A percentile compares a stretch with the other conserved stretches of the same genome.
Conservation (phyloP, 2,888 invertebrate genomes). For the Hermodice carunculata region DNA sequence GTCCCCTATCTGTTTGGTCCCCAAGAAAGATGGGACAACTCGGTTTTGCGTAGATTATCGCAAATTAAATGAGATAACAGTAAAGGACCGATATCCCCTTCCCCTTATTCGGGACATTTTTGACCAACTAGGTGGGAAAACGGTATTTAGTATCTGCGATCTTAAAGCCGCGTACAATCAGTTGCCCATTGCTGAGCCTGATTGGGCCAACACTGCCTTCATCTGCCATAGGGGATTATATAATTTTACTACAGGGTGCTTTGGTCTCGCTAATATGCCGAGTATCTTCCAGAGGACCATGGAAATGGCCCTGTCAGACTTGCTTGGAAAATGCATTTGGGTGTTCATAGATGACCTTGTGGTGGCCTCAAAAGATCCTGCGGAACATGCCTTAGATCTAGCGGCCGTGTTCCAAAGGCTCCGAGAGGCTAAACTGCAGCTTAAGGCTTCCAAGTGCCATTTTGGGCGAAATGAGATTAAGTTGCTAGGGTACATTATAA, state of each 20-base stretch:
- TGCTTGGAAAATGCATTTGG: conserved; percentile 25
- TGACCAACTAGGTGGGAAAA: neutral
- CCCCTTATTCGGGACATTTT: neutral
- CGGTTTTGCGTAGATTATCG: conserved; percentile 1
- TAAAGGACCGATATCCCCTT: neutral
- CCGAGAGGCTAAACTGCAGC: conserved; percentile 21
- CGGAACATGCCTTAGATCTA: conserved; percentile 31
- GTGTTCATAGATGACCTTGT: conserved; percentile 39
- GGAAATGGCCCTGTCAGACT: conserved; percentile 15
- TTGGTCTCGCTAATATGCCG: conserved; percentile 4
- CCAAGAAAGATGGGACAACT: neutral
- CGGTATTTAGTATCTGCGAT: neutral
- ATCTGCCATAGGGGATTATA: neutral
- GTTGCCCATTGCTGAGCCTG: neutral
- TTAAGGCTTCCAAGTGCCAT: conserved; percentile 36
- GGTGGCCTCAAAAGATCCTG: conserved; percentile 18
- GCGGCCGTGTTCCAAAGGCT: conserved; percentile 20
- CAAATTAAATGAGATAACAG: neutral
- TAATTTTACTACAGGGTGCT: neutral
- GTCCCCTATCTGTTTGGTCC: neutral
- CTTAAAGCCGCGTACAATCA: neutral
- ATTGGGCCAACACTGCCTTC: neutral
- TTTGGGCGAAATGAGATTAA: conserved; percentile 21
- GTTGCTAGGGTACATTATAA: conserved; percentile 36
- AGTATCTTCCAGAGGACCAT: conserved; percentile 27